Base-by-base conservation (phyloP, 1,140 invertebrate species). In the Lepidurus apus region DNA sequence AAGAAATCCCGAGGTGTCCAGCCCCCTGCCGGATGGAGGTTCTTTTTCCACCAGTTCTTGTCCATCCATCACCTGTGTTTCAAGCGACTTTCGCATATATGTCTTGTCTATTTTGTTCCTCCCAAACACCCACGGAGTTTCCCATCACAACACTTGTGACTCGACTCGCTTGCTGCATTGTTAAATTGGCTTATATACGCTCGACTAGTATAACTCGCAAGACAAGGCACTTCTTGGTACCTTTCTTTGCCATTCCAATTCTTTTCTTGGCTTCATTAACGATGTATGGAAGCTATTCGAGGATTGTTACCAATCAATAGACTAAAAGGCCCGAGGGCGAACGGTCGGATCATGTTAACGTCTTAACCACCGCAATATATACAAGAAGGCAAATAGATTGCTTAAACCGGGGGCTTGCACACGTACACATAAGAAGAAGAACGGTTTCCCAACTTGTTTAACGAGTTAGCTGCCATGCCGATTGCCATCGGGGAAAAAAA, bases 191-290 rank as follows among this genome's bases (percentile, higher is more conserved):
- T 65, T 65, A 65, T 0, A 65, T 34, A 65, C 21, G 53, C 53
- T 1, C 53, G 7, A 21, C 53, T 65, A 13, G 21, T 65, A 0
- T 21, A 65, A 65, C 53, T 65, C 13, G 34, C 34, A 7, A 65
- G 53, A 65, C 53, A 65, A 65, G 53, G 53, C 53, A 65, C 53
- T 65, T 65, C 53, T 65, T 65, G 53, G 53, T 65, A 65, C 53
- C 53, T 65, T 65, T 65, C 53, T 65, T 13, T 13, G 8, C 1
- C 17, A 13, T 65, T 17, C 21, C 17, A 65, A 65, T 65, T 65
- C 8, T 65, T 65, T 65, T 65, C 53, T 65, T 13, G 53, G 34
- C 34, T 21, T 65, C 53, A 65, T 65, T 65, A 65, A 65, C n/a
- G 21, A 65, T 65, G 53, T n/a, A 65, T 65, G 21, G 53, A 65